Conservation (phyloP, 1,140 invertebrate genomes). For the Drosophila lacteicornis region DNA sequence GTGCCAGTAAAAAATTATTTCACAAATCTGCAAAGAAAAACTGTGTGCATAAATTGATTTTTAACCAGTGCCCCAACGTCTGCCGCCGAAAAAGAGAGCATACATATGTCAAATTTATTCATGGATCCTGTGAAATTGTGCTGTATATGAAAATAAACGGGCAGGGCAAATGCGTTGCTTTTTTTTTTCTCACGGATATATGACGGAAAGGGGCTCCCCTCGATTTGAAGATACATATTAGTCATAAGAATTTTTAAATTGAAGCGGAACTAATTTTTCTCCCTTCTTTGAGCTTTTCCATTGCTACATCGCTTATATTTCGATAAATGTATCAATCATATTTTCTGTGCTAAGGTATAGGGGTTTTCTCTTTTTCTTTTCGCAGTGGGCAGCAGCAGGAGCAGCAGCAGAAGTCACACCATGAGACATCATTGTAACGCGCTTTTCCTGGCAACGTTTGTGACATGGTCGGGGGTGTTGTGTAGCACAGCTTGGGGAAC, state of each 20-base stretch:
- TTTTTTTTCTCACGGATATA: constrained; percentile 27
- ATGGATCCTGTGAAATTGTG: constrained; percentile 1
- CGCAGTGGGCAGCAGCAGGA: constrained; percentile 27
- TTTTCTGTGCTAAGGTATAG: constrained; percentile 17
- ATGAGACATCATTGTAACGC: constrained; percentile 68
- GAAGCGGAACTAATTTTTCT: constrained; percentile 11
- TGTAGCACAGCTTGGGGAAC: constrained; percentile 66
- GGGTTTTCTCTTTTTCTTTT: constrained; percentile 8
- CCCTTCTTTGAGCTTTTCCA: neutral
- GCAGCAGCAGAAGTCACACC: constrained; percentile 39
- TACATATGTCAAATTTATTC: neutral
- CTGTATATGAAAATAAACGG: constrained; percentile 16
- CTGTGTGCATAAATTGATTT: neutral
- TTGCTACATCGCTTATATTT: neutral
- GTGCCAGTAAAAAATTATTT: constrained; percentile 8
- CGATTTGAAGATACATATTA: constrained; percentile 3
- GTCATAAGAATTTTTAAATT: constrained; percentile 5
- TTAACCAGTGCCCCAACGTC: neutral
- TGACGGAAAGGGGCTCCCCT: neutral
- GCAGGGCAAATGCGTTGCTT: constrained; percentile 44
- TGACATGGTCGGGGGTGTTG: constrained; percentile 66
- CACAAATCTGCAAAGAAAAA: constrained; percentile 1
- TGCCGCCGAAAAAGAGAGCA: neutral
- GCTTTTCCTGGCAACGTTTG: constrained; percentile 55
- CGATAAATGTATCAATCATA: constrained; percentile 9